Evolutionary conservation across 2,113 vertebrate genomes (phyloP).

Genomic region (Sigmodon hispidus): DNA sequence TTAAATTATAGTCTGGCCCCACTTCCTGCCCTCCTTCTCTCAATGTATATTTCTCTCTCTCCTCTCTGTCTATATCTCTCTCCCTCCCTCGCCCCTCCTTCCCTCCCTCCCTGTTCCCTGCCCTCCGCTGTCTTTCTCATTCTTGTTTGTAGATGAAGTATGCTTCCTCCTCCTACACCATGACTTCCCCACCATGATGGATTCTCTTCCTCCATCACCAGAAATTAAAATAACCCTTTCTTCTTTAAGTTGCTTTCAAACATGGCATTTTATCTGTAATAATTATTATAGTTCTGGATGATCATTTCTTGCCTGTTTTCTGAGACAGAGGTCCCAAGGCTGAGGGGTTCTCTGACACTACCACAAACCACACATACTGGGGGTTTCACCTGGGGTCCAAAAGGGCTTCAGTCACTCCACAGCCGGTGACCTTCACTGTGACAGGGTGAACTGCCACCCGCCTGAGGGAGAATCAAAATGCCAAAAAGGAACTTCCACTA

Average conservation of each 20-base stretch:
- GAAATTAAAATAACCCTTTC: not conserved
- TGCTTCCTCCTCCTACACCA: not conserved
- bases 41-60: too few relatives aligned
- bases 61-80: not conserved
- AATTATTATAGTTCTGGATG: not conserved
- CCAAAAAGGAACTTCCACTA: not conserved
- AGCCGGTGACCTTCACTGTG: not conserved
- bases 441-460: not conserved
- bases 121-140: not conserved
- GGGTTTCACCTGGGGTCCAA: accelerated
- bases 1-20: not conserved
- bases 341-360: not conserved
- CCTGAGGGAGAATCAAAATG: not conserved
- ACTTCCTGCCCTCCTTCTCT: not conserved
- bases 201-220: too few relatives aligned
- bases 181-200: not conserved
- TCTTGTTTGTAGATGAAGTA: not conserved
- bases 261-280: not conserved
- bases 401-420: not conserved
- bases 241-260: not conserved
- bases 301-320: not conserved
- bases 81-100: not conserved
- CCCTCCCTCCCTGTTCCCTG: too few relatives aligned
- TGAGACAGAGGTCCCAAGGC: not conserved
- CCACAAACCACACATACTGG: not conserved